Evolutionary conservation across 2,888 invertebrate species (phyloP), one percentile per base, ranked within the genome.

Genomic region (Clivina fossor): DNA sequence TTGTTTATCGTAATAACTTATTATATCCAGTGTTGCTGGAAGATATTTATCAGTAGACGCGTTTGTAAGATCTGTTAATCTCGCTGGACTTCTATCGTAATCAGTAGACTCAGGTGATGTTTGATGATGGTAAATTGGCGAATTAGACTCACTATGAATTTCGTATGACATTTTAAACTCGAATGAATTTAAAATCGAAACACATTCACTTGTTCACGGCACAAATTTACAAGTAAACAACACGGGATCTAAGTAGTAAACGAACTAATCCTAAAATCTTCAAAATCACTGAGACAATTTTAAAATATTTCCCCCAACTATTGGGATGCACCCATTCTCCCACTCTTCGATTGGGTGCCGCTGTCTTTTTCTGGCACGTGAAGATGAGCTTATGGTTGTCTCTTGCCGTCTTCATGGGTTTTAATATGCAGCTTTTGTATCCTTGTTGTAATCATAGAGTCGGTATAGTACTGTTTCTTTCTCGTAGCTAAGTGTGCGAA

Each of bases 21-120:
- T 33, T 8, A 16, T 37, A 8, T 48, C 59, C 38, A 62, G 37
- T 18, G 61, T 59, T 18, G 59, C 48, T 15, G 61, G 61, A 30
- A 62, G 37, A 53, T 58, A 62, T 40, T 60, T 60, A 4, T 60
- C 60, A n/a, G 43, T 37, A n/a, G 43, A 65, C 1, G 73, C 67
- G 60, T 74, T 74, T 16, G 74, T 74, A 59, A 74, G 64, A 65
- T 74, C 74, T 68, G 71, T 73, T 33, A 74, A 60, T 59, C 69
- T 66, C 18, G 69, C 64, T 7, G 69, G 65, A 9, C 69, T 65
- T 40, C 71, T 67, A 40, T 71, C 70, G 59, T 67, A 69, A 55
- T 63, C 63, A 1, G 65, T 60, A 5, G 63, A 61, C 53, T 62
- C 60, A 2, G 69, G 68, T 7, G 68, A 65, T 40, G 68, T 51